Percentiles rank a stretch among this genome's conserved stretches.
phyloP scores from a whole-genome alignment of 1,140 invertebrate species.

The Calycopis cecrops region DNA sequence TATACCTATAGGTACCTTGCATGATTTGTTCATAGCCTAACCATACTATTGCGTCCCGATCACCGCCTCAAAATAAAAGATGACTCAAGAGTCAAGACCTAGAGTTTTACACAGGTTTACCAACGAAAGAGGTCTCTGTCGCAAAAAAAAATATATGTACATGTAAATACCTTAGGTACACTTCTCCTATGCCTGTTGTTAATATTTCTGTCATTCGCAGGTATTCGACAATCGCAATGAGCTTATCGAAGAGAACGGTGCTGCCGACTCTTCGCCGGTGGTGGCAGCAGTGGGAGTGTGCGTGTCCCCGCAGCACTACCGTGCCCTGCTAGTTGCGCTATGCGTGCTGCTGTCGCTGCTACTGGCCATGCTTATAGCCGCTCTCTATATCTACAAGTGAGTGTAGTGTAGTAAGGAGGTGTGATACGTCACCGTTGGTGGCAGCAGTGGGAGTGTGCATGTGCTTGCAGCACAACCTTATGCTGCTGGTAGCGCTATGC shows the following conservation, averaged over 20 bases:
- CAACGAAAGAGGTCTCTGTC: too few species aligned
- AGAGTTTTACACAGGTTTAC: too few species aligned
- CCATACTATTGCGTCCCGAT: too few species aligned
- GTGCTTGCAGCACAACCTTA: constrained; percentile 55
- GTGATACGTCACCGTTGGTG: constrained; percentile 45
- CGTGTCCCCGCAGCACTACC: constrained; percentile 58
- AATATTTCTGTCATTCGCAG: constrained; percentile 25
- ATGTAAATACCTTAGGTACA: too few species aligned
- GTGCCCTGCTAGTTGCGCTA: constrained; percentile 52
- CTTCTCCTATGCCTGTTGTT: too few species aligned
- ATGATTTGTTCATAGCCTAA: too few species aligned
- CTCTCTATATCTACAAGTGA: constrained; percentile 62
- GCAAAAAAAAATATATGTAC: too few species aligned
- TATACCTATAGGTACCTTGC: too few species aligned
- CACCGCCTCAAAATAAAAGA: too few species aligned
- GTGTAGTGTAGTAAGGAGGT: constrained; percentile 4
- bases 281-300: constrained; percentile 55
- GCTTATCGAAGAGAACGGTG: constrained; percentile 55
- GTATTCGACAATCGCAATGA: constrained; percentile 67
- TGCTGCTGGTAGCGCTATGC: constrained; percentile 52
- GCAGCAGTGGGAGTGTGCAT: constrained; percentile 56
- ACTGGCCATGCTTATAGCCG: constrained; percentile 57
- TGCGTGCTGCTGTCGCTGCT: constrained; percentile 52
- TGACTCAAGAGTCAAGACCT: too few species aligned
- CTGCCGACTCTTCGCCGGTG: constrained; percentile 47